phyloP scores from a whole-genome alignment of 2,888 invertebrate species.

The Sicus ferrugineus region DNA sequence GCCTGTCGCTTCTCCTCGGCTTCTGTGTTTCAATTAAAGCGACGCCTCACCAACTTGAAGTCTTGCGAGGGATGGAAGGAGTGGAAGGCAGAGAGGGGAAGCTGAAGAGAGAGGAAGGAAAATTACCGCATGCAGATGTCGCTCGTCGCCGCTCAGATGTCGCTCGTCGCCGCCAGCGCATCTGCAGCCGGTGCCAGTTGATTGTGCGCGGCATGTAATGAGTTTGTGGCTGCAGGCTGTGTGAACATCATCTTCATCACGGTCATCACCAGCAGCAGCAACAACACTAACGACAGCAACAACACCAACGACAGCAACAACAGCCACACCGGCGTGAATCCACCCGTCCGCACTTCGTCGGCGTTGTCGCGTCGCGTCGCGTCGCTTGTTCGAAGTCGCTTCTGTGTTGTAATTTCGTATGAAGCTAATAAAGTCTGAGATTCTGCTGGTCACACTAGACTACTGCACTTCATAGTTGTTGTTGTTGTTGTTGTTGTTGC shows the following conservation, averaged over 20 bases:
- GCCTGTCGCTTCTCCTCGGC: slow-evolving; percentile 1
- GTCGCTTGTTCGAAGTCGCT: background rate
- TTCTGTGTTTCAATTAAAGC: slow-evolving; percentile 22
- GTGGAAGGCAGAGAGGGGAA: too few species aligned
- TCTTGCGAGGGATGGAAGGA: background rate
- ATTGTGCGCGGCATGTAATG: slow-evolving; percentile 50
- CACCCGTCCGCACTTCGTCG: too few species aligned
- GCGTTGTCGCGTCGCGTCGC: background rate
- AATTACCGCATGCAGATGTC: slow-evolving; percentile 2
- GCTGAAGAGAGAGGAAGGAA: too few species aligned
- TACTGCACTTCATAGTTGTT: slow-evolving; percentile 5
- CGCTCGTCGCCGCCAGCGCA: slow-evolving; percentile 35
- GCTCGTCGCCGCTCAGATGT: too few species aligned
- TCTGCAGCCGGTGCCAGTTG: slow-evolving; percentile 33
- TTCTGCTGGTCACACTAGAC: background rate
- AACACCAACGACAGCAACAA: too few species aligned
- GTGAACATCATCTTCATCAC: slow-evolving; percentile 63
- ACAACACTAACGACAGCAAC: too few species aligned
- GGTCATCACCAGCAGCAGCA: too few species aligned
- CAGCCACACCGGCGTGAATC: too few species aligned
- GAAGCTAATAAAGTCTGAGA: background rate
- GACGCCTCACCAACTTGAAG: background rate
- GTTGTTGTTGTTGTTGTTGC: slow-evolving; percentile 20
- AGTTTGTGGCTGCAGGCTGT: slow-evolving; percentile 60
- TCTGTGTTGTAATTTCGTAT: slow-evolving; percentile 20